Conservation (phyloP, 2,888 invertebrate species). For the Melanchra persicariae region DNA sequence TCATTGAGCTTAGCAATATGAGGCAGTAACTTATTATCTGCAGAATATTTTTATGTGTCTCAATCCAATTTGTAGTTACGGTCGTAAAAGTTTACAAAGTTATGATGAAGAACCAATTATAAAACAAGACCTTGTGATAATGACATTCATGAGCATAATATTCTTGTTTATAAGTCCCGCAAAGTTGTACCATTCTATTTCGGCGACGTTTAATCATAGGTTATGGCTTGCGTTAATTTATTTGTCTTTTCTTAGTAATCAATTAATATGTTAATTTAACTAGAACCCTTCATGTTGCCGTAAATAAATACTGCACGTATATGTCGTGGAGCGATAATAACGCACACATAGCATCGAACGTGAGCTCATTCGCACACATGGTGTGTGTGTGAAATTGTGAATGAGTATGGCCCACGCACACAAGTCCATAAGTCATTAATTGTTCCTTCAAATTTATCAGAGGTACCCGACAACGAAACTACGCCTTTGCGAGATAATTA, state of each 20-base stretch:
- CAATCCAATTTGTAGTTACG: slow-evolving; percentile 22
- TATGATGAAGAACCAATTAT: slow-evolving; percentile 15
- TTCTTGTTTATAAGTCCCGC: slow-evolving; percentile 13
- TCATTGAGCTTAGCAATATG: slow-evolving; percentile 15
- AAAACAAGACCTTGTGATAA: slow-evolving; percentile 11
- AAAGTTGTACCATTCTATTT: slow-evolving; percentile 34
- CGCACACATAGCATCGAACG: slow-evolving; percentile 51
- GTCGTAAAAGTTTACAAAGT: slow-evolving; percentile 33
- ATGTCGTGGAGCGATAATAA: slow-evolving; percentile 72
- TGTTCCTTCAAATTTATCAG: slow-evolving; percentile 76
- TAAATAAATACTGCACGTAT: slow-evolving; percentile 73
- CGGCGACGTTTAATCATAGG: slow-evolving; percentile 58
- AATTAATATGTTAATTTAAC: slow-evolving; percentile 80
- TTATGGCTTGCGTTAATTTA: slow-evolving; percentile 66
- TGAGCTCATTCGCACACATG: slow-evolving; percentile 58
- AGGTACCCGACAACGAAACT: slow-evolving; percentile 65
- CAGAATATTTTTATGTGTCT: slow-evolving; percentile 19
- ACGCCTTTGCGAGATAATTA: slow-evolving; percentile 76
- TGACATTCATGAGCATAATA: slow-evolving; percentile 17
- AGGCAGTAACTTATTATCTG: not conserved
- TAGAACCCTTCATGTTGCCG: slow-evolving; percentile 67
- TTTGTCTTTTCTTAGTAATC: slow-evolving; percentile 72
- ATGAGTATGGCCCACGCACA: slow-evolving; percentile 65
- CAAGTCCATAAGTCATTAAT: slow-evolving; percentile 74
- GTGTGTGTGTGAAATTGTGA: slow-evolving; percentile 10